phyloP scores from a whole-genome alignment of 1,140 invertebrate genomes.

The Limonius californicus region DNA sequence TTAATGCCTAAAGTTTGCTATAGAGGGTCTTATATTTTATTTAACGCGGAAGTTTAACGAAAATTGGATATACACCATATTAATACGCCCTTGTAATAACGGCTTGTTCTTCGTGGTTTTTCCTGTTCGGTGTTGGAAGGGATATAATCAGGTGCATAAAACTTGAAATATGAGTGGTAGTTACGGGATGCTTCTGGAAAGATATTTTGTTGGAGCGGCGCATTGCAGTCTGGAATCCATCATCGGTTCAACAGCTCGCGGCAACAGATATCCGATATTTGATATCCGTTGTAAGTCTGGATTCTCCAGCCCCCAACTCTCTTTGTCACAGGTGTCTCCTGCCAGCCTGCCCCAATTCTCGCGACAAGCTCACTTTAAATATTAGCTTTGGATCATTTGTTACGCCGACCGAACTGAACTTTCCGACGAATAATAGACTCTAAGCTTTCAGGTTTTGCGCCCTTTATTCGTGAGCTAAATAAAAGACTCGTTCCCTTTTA shows the following conservation, averaged over 20 bases:
- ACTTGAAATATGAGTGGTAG: background rate
- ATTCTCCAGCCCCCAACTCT: conserved; percentile 1
- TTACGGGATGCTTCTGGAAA: background rate
- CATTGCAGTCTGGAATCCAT: conserved; percentile 12
- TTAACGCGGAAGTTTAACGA: background rate
- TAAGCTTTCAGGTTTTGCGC: too few species aligned
- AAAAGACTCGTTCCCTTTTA: background rate
- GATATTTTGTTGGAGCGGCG: background rate
- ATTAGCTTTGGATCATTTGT: conserved; percentile 1
- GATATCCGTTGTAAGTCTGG: background rate
- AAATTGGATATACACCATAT: background rate
- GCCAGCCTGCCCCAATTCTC: background rate
- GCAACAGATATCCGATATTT: conserved; percentile 9
- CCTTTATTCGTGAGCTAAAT: background rate
- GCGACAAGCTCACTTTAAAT: background rate
- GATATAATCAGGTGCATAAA: background rate
- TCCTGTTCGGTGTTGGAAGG: too few species aligned
- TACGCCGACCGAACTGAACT: background rate
- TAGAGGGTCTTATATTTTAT: background rate
- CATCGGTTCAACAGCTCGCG: conserved; percentile 9
- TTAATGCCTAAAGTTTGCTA: background rate
- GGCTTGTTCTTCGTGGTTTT: background rate
- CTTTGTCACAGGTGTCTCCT: background rate
- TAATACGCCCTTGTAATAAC: background rate
- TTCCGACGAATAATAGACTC: too few species aligned